phyloP scores from a whole-genome alignment of 1,140 invertebrate species.

The Hyphantria cunea region DNA sequence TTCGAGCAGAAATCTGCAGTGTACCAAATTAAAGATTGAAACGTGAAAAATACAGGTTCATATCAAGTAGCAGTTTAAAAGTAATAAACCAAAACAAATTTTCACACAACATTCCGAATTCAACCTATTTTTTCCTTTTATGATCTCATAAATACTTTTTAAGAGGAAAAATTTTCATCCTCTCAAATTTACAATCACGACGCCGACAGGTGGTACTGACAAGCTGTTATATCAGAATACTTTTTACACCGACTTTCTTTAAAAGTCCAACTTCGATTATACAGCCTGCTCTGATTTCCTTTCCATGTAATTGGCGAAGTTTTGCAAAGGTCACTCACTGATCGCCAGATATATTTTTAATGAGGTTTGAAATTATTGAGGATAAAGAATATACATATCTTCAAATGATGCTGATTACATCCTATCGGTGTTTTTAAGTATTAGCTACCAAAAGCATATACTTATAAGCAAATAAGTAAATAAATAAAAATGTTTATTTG shows the following conservation, averaged over 20 bases:
- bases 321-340: slow-evolving; percentile 25
- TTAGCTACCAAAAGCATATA: no score
- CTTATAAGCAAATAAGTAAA: no score
- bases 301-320: slow-evolving; percentile 27
- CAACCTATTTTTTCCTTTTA: not conserved
- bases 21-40: no score
- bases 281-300: slow-evolving; percentile 44
- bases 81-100: no score
- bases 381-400: not conserved
- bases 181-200: slow-evolving; percentile 61
- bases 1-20: no score
- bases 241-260: slow-evolving; percentile 41
- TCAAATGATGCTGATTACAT: not conserved
- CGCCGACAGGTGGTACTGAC: slow-evolving; percentile 60
- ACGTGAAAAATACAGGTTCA: not conserved
- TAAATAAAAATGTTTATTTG: no score
- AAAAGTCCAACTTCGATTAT: slow-evolving; percentile 49
- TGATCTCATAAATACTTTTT: not conserved
- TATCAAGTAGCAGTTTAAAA: no score
- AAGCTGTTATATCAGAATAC: slow-evolving; percentile 44
- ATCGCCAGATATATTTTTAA: slow-evolving; percentile 13
- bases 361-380: slow-evolving; percentile 11
- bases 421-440: not conserved
- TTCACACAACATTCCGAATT: no score
- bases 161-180: not conserved